phyloP scores from a whole-genome alignment of 1,140 invertebrate genomes.

The Plutomurus gul region DNA sequence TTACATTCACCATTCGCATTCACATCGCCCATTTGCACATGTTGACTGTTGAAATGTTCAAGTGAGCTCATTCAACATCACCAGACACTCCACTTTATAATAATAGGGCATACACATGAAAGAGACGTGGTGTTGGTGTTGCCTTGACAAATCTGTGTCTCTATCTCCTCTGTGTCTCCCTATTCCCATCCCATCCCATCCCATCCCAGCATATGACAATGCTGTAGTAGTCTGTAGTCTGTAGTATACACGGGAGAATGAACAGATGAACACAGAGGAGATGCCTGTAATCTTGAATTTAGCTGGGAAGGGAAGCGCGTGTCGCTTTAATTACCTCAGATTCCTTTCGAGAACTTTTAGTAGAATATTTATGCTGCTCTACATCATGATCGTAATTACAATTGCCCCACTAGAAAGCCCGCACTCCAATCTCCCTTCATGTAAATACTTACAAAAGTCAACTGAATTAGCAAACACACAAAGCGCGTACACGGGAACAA shows the following conservation, averaged over 20 bases:
- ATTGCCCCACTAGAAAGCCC: too few relatives aligned
- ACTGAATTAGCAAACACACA: too few relatives aligned
- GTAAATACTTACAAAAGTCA: too few relatives aligned
- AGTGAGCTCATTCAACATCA: slow-evolving; percentile 2
- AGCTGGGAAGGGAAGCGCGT: slow-evolving; percentile 1
- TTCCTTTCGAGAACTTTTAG: slow-evolving; percentile 24
- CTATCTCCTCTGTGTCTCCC: too few relatives aligned
- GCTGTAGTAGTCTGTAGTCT: neutral
- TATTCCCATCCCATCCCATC: too few relatives aligned
- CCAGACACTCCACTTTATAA: neutral
- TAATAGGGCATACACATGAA: slow-evolving; percentile 26
- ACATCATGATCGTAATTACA: slow-evolving; percentile 19
- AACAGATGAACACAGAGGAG: too few relatives aligned
- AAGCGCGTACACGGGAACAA: too few relatives aligned
- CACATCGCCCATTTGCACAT: slow-evolving; percentile 11
- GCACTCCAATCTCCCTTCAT: too few relatives aligned
- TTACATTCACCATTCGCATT: neutral
- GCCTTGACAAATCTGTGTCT: slow-evolving; percentile 3
- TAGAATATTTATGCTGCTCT: slow-evolving; percentile 25
- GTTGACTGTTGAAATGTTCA: slow-evolving; percentile 15
- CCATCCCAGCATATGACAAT: neutral
- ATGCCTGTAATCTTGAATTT: neutral
- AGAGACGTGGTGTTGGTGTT: slow-evolving; percentile 9
- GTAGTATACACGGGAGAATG: neutral
- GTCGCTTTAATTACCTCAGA: slow-evolving; percentile 20